A percentile compares a stretch with the other conserved stretches of the same genome.
Evolutionary conservation across 2,113 vertebrate species (phyloP).

Genomic region (Poeciliopsis turrubarensis): DNA sequence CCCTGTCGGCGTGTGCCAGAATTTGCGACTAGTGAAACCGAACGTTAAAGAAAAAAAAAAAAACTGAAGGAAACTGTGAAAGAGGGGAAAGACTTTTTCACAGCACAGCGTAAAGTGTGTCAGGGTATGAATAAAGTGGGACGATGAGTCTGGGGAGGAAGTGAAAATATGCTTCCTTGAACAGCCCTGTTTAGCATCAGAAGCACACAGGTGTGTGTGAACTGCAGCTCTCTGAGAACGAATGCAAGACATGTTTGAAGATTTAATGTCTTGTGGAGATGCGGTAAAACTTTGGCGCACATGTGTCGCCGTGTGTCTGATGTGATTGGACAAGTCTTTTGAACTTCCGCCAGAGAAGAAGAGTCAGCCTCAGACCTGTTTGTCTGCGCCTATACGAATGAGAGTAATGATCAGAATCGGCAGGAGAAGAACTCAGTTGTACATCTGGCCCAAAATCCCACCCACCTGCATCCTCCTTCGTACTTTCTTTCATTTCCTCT

Average conservation of each 20-base stretch:
- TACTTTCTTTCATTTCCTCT: neutral
- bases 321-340: conserved; percentile 2
- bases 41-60: neutral
- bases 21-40: neutral
- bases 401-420: conserved; percentile 24
- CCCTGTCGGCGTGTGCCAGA: neutral
- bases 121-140: conserved; percentile 11
- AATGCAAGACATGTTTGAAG: conserved; percentile 7
- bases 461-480: neutral
- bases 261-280: conserved; percentile 8
- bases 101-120: neutral
- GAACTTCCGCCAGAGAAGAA: conserved; percentile 1
- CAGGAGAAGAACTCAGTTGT: conserved; percentile 29
- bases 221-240: neutral
- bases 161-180: conserved; percentile 37
- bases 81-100: neutral
- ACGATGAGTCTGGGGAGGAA: conserved; percentile 33
- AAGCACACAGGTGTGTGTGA: conserved; percentile 6
- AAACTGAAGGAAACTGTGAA: no score
- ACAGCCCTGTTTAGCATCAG: conserved; percentile 25
- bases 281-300: conserved; percentile 17
- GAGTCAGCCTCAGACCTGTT: conserved; percentile 2
- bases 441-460: conserved; percentile 13
- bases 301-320: neutral
- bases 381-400: neutral